phyloP scores from a whole-genome alignment of 2,888 invertebrate species.

The Cerastis rubricosa region DNA sequence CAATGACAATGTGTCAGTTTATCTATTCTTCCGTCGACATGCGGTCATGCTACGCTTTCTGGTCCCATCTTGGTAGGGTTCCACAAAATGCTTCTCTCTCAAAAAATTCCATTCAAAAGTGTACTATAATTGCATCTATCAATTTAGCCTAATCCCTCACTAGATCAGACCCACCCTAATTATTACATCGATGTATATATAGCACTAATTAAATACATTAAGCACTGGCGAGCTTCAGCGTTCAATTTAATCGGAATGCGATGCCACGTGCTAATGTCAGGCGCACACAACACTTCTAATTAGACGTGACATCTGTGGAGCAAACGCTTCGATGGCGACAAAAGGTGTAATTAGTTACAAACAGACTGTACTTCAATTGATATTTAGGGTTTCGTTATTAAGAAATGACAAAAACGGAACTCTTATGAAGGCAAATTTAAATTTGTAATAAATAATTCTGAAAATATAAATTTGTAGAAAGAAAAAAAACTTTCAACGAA shows the following conservation, averaged over 20 bases:
- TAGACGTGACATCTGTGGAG: constrained; percentile 70
- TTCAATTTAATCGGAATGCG: constrained; percentile 75
- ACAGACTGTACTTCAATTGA: constrained; percentile 41
- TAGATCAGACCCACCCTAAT: constrained; percentile 46
- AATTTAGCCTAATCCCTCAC: constrained; percentile 6
- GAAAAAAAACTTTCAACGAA: too few species aligned
- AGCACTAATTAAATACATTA: constrained; percentile 79
- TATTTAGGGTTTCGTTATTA: background rate
- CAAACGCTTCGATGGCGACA: constrained; percentile 71
- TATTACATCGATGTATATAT: constrained; percentile 53
- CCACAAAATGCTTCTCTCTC: background rate
- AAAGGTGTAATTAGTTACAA: constrained; percentile 73
- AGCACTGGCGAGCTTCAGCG: constrained; percentile 61
- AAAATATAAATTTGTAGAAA: too few species aligned
- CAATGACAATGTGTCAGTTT: too few species aligned
- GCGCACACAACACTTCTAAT: constrained; percentile 72
- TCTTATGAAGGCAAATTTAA: too few species aligned
- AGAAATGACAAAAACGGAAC: too few species aligned
- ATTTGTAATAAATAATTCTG: too few species aligned
- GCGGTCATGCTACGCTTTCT: too few species aligned
- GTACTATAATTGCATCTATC: background rate
- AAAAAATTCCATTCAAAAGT: background rate
- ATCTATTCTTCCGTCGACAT: too few species aligned
- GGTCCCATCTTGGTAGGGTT: too few species aligned
- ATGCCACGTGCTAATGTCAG: constrained; percentile 68